Conservation (phyloP, 2,113 vertebrate species). For the Nesoenas mayeri region DNA sequence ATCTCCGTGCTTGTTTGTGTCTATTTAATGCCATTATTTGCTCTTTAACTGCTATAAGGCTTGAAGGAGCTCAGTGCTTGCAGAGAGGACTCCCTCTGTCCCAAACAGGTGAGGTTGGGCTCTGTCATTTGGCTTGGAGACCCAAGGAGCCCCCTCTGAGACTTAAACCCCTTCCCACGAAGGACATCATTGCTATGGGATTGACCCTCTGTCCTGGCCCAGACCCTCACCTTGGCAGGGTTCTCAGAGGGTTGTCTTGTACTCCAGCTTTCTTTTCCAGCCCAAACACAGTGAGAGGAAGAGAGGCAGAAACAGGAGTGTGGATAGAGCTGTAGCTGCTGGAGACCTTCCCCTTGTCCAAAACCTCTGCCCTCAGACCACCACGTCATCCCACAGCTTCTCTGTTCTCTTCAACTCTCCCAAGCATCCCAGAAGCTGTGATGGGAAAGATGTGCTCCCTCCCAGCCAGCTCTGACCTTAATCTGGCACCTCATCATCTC, state of each 20-base stretch:
- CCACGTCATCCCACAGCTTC: neutral
- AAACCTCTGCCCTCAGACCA: neutral
- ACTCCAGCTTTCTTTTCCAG: neutral
- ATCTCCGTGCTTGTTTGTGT: conserved; percentile 20
- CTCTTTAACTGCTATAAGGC: neutral
- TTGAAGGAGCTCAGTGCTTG: neutral
- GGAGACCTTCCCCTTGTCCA: neutral
- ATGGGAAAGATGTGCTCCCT: neutral
- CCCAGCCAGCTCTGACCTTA: neutral
- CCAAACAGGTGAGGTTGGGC: neutral
- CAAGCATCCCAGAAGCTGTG: neutral
- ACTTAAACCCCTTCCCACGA: neutral
- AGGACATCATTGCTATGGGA: neutral
- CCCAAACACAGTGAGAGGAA: neutral
- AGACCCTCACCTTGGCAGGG: neutral
- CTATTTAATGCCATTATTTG: neutral
- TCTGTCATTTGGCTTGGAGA: neutral
- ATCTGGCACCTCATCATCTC: conserved; percentile 10
- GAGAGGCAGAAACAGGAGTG: neutral
- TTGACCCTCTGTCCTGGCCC: neutral
- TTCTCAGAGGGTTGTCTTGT: neutral
- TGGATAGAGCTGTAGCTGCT: neutral
- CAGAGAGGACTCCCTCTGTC: neutral
- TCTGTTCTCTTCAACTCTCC: neutral
- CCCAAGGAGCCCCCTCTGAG: neutral